A percentile compares a stretch with the other conserved stretches of the same genome.
phyloP scores from a whole-genome alignment of 2,888 invertebrate species.

The Slavum lentiscoides region DNA sequence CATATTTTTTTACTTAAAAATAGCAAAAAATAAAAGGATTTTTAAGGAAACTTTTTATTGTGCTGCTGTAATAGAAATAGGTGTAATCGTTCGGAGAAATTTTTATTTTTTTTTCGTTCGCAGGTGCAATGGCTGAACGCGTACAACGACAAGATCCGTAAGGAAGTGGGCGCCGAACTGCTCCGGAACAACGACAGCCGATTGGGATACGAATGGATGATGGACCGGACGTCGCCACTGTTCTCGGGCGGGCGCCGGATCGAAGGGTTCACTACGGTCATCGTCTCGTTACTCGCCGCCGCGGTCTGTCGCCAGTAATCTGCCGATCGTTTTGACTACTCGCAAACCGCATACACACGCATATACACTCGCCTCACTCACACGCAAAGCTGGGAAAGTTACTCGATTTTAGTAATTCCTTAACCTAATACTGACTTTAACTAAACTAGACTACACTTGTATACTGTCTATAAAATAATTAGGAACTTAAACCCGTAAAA shows the following conservation, averaged over 20 bases:
- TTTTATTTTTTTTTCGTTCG: conserved; percentile 55
- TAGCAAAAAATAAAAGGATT: no score
- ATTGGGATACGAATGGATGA: conserved; percentile 78
- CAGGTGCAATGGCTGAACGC: conserved; percentile 79
- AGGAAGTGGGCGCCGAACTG: conserved; percentile 74
- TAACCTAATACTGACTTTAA: no score
- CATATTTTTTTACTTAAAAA: no score
- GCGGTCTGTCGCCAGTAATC: neutral
- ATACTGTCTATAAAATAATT: no score
- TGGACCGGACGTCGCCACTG: conserved; percentile 76
- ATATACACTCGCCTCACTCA: no score
- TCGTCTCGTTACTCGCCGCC: neutral
- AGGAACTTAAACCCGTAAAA: no score
- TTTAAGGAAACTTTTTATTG: no score
- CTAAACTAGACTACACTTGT: no score
- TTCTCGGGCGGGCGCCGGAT: conserved; percentile 60
- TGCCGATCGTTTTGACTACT: neutral
- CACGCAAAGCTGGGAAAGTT: no score
- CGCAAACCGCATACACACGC: neutral
- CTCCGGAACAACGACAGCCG: conserved; percentile 63
- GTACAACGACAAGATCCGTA: conserved; percentile 75
- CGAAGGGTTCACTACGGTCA: neutral
- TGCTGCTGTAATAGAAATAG: no score
- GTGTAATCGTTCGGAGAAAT: neutral
- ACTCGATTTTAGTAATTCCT: no score